Evolutionary conservation across 2,113 vertebrate species (phyloP), one percentile per base, ranked within the genome.

Genomic region (Hippoglossus stenolepis): DNA sequence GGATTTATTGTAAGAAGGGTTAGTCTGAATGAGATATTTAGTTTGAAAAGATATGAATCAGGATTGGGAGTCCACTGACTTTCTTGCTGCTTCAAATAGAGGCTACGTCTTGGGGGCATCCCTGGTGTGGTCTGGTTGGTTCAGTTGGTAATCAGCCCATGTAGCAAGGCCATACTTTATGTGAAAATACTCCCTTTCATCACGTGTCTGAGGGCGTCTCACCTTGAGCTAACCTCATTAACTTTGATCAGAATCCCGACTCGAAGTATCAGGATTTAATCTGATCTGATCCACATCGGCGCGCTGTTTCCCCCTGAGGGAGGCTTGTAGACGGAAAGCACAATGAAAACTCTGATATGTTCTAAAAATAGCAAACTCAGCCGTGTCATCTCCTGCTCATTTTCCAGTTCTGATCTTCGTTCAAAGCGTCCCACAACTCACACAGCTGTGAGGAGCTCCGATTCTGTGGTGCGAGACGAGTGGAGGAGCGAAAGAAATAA

Each of bases 321-420:
- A 56, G 15, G 40, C 21, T 17, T 38, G 1, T 18, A 75, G 60
- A 70, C 18, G 18, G 21, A 45, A 49, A 61, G 26, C 21, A 24
- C 69, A 21, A 68, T 38, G 26, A 81, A 75, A 67, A 20, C 51
- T 17, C 8, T 17, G 35, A 66, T 68, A 49, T 54, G n/a, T 11
- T 77, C 85, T 78, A 79, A 82, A 85, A 84, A 87, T 85, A 85
- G 72, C 21, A 23, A n/a, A 47, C 49, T 43, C 35, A 28, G 28
- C 47, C 38, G 70, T 61, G 72, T 47, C 35, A 38, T 73, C 45
- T 63, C 9, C 64, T 79, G 18, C 40, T 74, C 74, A 20, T 67
- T 24, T 24, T 43, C 8, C 60, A 43, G n/a, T 70, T 85, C 0
- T 70, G 69, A 84, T 79, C 69, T 63, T 24, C 51, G 23, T 38